These are phyloP conservation scores for Brachionus manjavacas DNA, from an alignment of 1,140 invertebrate species.

Conservation along the genomic window DNA sequence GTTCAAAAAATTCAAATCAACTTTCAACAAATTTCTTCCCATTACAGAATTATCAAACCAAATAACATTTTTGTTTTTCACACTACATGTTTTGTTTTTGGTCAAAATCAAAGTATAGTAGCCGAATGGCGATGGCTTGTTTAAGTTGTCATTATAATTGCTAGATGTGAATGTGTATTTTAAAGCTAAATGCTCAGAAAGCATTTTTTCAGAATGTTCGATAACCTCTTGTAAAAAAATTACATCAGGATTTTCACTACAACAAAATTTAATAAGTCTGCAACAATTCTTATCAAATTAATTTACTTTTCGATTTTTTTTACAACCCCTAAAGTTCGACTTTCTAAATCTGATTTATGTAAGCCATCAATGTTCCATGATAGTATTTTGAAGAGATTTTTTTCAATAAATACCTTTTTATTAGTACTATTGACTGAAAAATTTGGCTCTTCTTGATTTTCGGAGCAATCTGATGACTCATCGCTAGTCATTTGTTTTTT, in stretches of 20 bases:
- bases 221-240: conserved; percentile 66
- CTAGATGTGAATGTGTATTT: conserved; percentile 50
- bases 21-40: conserved; percentile 60
- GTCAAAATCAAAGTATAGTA: conserved; percentile 54
- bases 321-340: conserved; percentile 60
- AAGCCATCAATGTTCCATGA: conserved; percentile 67
- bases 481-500: neutral
- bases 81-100: conserved; percentile 54
- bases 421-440: neutral
- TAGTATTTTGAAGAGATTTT: conserved; percentile 45
- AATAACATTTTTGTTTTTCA: conserved; percentile 56
- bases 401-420: neutral
- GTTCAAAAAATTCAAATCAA: conserved; percentile 58
- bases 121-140: neutral
- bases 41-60: conserved; percentile 59
- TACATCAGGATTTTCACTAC: conserved; percentile 62
- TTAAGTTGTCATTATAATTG: conserved; percentile 43
- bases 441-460: neutral
- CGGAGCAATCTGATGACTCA: neutral
- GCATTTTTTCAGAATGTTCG: conserved; percentile 51
- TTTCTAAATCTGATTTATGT: conserved; percentile 60
- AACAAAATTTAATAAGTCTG: no score
- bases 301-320: conserved; percentile 60
- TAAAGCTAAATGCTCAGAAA: conserved; percentile 45
- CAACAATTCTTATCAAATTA: neutral